A percentile compares a stretch with the other conserved stretches of the same genome.
These are phyloP conservation scores for Caenorhabditis panamensis DNA, from an alignment of 2,888 invertebrate species.

Conservation along the genomic window DNA sequence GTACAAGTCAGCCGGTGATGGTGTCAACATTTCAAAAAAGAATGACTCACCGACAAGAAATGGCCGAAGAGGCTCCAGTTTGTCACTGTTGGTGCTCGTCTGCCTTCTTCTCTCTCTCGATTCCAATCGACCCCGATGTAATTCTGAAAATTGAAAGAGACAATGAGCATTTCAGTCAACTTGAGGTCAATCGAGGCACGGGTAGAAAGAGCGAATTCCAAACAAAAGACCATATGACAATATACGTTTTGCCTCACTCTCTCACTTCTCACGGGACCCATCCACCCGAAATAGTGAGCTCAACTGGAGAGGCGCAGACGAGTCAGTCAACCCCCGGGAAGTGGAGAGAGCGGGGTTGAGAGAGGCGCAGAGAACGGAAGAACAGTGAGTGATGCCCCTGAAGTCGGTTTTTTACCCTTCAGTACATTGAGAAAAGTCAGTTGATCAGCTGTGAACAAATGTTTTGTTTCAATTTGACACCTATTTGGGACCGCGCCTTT, in stretches of 20 bases:
- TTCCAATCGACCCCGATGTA: slow-evolving; percentile 56
- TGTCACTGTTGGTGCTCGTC: slow-evolving; percentile 9
- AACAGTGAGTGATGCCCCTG: slow-evolving; percentile 20
- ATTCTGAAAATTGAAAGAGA: slow-evolving; percentile 26
- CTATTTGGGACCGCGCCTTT: slow-evolving; percentile 10
- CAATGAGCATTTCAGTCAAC: slow-evolving; percentile 4
- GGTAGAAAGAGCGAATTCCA: slow-evolving; percentile 43
- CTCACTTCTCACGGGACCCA: slow-evolving; percentile 50
- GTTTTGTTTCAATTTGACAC: slow-evolving; percentile 7
- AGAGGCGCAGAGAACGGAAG: slow-evolving; percentile 33
- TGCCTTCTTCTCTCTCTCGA: slow-evolving; percentile 19
- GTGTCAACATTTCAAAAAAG: slow-evolving; percentile 23
- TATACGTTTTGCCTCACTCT: slow-evolving; percentile 44
- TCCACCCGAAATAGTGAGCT: slow-evolving; percentile 32
- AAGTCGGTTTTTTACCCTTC: slow-evolving; percentile 22
- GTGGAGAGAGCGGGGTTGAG: slow-evolving; percentile 12
- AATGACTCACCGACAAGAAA: slow-evolving; percentile 39
- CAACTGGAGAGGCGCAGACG: slow-evolving; percentile 36
- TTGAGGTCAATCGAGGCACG: slow-evolving; percentile 19
- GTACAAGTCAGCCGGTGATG: slow-evolving; percentile 23
- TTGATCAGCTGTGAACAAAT: slow-evolving; percentile 32
- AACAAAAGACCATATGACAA: slow-evolving; percentile 60
- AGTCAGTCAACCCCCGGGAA: slow-evolving; percentile 23
- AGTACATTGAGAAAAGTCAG: slow-evolving; percentile 28
- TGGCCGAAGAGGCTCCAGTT: slow-evolving; percentile 38